Evolutionary conservation across 2,797 vertebrate species (phyloP).

Genomic region (Apogon hyalosoma): DNA sequence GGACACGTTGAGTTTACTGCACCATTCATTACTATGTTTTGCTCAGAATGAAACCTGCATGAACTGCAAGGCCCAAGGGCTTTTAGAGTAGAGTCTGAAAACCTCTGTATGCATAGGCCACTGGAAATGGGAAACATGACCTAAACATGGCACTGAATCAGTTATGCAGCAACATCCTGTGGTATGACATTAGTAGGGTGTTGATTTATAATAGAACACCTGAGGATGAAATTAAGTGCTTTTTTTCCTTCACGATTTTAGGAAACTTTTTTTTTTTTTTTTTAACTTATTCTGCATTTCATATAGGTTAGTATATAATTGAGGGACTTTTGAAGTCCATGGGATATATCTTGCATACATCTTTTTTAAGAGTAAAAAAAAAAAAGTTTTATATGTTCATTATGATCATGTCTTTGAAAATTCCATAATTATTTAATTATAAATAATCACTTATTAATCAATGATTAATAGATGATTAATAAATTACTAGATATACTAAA

Average conservation of each 20-base stretch:
- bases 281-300: background rate
- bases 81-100: conserved; percentile 23
- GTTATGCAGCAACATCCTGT: background rate
- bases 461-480: too few relatives aligned
- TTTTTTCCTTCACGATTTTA: background rate
- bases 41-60: conserved; percentile 1
- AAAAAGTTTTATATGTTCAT: too few relatives aligned
- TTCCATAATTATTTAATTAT: too few relatives aligned
- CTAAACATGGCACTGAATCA: conserved; percentile 4
- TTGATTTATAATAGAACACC: background rate
- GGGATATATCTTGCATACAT: too few relatives aligned
- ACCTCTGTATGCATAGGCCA: background rate
- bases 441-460: too few relatives aligned
- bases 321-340: too few relatives aligned
- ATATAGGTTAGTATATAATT: background rate
- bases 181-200: background rate
- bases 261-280: background rate
- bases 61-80: conserved; percentile 15
- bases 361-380: too few relatives aligned
- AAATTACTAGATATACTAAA: too few relatives aligned
- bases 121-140: conserved; percentile 8
- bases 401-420: too few relatives aligned
- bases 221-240: background rate
- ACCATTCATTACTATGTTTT: conserved; percentile 9
- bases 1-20: background rate